Evolutionary conservation across 2,888 invertebrate species (phyloP), one percentile per base, ranked within the genome.

Genomic region (Leucozona laternaria): DNA sequence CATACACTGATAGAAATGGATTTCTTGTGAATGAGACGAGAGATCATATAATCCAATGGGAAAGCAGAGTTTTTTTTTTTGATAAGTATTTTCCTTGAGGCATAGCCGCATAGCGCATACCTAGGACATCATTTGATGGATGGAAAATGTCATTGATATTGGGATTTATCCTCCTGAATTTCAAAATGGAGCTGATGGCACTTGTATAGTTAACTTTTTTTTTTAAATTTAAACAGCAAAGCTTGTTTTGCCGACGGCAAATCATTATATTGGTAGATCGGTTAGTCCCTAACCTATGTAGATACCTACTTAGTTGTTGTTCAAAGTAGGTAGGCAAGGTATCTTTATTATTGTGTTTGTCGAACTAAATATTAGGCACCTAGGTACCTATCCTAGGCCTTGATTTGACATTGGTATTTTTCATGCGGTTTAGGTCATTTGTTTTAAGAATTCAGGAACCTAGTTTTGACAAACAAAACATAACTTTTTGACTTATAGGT

Each of bases 31-130:
- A 43, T 60, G 64, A 34, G 15, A 50, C 22, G 15, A 53, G 37
- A 28, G 53, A 78, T n/a, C n/a, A 82, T 82, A 71, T 86, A 82
- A 86, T 86, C 86, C 86, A 86, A 86, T 86, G 64, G 78, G 70
- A 82, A 62, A 75, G 43, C 64, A 40, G 68, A 55, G 45, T 40
- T 70, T 34, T 28, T 13, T 37, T 45, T 34, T 37, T 17, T 20
- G 8, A 40, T 40, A 6, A n/a, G 1, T 60, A 62, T 53, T 53
- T 50, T 3, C 2, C 6, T 15, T 25, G 22, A 34, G 17, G 34
- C 6, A 31, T 31, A 20, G 31, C n/a, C n/a, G n/a, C 31, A 28
- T 28, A 28, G 5, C 5, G 31, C 8, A 31, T 31, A 31, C 3
- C 25, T 25, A 10, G 20, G 20, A 3, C 10, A 34, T 57, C 57